A percentile compares a stretch with the other conserved stretches of the same genome.
Conservation (phyloP, 2,797 vertebrate species). For the Sebastiscus tertius region DNA sequence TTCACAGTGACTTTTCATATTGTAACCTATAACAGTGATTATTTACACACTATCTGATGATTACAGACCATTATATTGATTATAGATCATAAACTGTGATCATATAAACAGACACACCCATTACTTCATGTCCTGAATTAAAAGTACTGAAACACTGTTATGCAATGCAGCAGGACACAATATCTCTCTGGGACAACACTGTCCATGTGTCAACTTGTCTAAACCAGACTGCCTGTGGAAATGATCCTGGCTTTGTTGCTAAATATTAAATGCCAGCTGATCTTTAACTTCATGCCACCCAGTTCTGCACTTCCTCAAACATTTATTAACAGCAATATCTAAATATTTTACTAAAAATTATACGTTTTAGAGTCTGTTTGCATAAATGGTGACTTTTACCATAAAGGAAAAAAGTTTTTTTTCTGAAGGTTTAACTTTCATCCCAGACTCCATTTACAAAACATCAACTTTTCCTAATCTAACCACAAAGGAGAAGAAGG, state of each 20-base stretch:
- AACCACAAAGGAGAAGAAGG: neutral
- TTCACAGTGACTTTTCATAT: neutral
- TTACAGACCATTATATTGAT: neutral
- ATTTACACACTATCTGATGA: neutral
- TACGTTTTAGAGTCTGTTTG: neutral
- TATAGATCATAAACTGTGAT: neutral
- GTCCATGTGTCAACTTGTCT: conserved; percentile 29
- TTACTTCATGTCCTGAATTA: neutral
- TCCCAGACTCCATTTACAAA: neutral
- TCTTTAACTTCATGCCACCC: neutral
- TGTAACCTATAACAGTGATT: neutral
- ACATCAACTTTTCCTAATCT: rapidly evolving
- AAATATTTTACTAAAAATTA: neutral
- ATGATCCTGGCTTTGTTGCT: neutral
- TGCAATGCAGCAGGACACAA: neutral
- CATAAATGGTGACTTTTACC: neutral
- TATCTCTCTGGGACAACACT: neutral
- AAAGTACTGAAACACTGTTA: conserved; percentile 17
- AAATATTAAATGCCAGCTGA: neutral
- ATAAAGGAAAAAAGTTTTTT: neutral
- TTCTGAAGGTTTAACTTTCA: neutral
- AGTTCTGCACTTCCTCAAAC: neutral
- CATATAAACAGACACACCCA: neutral
- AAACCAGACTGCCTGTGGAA: neutral
- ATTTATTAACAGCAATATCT: neutral